phyloP scores from a whole-genome alignment of 2,888 invertebrate species.

The Conchocele bisecta region DNA sequence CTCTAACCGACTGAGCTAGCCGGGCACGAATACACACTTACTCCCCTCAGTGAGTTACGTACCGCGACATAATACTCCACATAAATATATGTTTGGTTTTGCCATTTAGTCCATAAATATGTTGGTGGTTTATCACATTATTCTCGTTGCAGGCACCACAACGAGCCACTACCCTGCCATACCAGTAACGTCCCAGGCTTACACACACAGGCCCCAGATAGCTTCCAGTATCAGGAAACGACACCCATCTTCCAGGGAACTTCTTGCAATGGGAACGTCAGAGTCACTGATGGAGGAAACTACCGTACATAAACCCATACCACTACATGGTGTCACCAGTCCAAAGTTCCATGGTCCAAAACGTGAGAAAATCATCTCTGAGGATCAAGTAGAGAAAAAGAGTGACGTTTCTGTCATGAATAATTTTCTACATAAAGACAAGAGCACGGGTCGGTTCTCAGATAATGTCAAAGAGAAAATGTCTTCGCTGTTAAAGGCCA shows the following conservation, averaged over 20 bases:
- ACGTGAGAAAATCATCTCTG: neutral
- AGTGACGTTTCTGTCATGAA: neutral
- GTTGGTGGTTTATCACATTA: too few relatives aligned
- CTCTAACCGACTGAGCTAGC: too few relatives aligned
- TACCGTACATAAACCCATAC: neutral
- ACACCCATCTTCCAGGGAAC: slow-evolving; percentile 57
- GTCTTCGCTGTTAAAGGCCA: slow-evolving; percentile 43
- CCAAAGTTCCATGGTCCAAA: neutral
- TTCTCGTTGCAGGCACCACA: too few relatives aligned
- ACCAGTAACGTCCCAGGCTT: slow-evolving; percentile 16
- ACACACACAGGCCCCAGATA: slow-evolving; percentile 45
- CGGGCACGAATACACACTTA: too few relatives aligned
- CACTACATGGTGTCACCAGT: neutral
- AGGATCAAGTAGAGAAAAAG: neutral
- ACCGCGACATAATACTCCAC: too few relatives aligned
- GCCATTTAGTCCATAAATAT: too few relatives aligned
- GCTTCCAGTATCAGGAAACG: slow-evolving; percentile 54
- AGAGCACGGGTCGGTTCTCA: slow-evolving; percentile 30
- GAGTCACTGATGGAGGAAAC: neutral
- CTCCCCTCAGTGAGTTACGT: too few relatives aligned
- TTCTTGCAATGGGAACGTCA: slow-evolving; percentile 61
- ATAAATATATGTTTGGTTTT: too few relatives aligned
- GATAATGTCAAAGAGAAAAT: slow-evolving; percentile 50
- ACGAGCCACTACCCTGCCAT: neutral
- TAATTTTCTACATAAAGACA: neutral